Base-by-base conservation (phyloP, 2,797 vertebrate species). In the Saxicola maurus region DNA sequence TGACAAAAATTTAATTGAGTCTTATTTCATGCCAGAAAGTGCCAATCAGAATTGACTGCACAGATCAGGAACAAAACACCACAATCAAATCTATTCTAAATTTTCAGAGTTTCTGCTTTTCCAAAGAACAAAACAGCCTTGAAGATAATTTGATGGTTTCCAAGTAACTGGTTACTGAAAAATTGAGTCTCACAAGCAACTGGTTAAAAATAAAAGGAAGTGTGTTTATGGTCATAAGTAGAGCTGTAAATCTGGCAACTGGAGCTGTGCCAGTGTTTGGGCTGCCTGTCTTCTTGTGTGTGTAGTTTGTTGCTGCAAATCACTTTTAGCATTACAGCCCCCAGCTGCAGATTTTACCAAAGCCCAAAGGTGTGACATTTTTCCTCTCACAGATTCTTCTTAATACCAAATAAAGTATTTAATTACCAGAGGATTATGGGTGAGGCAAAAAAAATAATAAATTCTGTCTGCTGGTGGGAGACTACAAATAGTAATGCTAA, bases 191-290 rank as follows among this genome's bases (percentile, higher is more conserved):
- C 55, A 13, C 17, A 60, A 28, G 19, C 23, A 87, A 49, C 28
- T 55, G 31, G 11, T 78, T 76, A 60, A 74, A 88, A 89, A 45
- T 24, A 60, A 82, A 73, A 64, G 8, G 7, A 48, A 59, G 4
- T 33, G 51, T 52, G 11, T 53, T 60, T 60, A 17, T 0, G 0
- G 35, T 53, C 46, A 53, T 0, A 10, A 65, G 38, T n/a, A 55
- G 46, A 18, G 20, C 45, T 84, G 65, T 52, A 61, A 89, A 71
- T 80, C 46, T 88, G 68, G 14, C 53, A 65, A 28, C 42, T 66
- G 51, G n/a, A 83, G 62, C 40, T 83, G 40, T 66, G 80, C 35
- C 53, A 51, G 46, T 18, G 28, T 20, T 15, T 42, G 62, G 27
- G 33, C 33, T 68, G 43, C 48, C 37, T 18, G 10, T 57, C 15